Base-by-base conservation (phyloP, 2,888 invertebrate species). In the Diachrysia chrysitis region DNA sequence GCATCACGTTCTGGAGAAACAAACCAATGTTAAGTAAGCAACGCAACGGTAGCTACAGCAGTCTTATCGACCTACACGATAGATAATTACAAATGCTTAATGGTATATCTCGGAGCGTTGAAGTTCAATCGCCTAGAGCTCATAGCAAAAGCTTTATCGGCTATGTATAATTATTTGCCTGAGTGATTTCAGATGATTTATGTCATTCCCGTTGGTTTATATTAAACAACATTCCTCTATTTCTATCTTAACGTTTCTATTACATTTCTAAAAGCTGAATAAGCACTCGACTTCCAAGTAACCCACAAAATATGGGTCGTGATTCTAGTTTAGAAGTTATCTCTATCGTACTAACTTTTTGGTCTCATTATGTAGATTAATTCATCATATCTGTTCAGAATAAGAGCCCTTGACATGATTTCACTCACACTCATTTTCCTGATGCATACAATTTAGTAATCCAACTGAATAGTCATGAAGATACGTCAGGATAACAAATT, bases 401-500 rank as follows among this genome's bases (percentile, higher is more conserved):
- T 74, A 46, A 35, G 29, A 62, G 60, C 60, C 71, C 75, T 74
- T 74, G 67, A 68, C 73, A 75, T 66, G 56, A 68, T 71, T 75
- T 75, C 75, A 54, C 71, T 75, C 75, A 75, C 74, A 74, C 74
- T 62, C 63, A n/a, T 46, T 37, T 73, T 32, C n/a, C 42, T 71
- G 65, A 64, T 63, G 60, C 57, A 73, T 71, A 81, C 71, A 78
- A 67, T 83, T 82, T 63, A 81, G 83, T 83, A 85, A 76, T 61
- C 59, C 71, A 68, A 78, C 78, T 76, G 68, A 77, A 80, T 83
- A 77, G 68, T 82, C 80, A 78, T 82, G 82, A 74, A 82, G 83
- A 83, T 85, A 65, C 60, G 69, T 78, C 77, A 76, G 69, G 84
- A 86, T 83, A 83, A 69, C 46, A 19, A 74, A 63, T 68, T 71